These are phyloP conservation scores for Ornithoptera alexandrae DNA, from an alignment of 2,888 invertebrate species.

Conservation along the genomic window DNA sequence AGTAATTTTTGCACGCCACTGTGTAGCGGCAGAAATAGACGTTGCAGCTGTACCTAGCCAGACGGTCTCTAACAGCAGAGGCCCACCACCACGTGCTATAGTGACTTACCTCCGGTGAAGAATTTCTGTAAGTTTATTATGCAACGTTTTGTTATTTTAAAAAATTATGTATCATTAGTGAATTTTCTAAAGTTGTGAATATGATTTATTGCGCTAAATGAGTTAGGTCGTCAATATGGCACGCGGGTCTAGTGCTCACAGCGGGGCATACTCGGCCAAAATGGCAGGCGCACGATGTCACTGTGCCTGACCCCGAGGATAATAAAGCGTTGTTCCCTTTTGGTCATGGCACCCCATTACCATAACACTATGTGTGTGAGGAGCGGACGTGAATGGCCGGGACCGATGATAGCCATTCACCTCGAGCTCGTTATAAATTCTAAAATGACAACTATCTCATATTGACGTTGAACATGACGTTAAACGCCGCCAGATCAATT, in stretches of 20 bases:
- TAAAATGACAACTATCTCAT: conserved; percentile 48
- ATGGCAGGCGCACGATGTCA: conserved; percentile 67
- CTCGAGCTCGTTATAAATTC: conserved; percentile 56
- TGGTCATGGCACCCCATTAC: conserved; percentile 63
- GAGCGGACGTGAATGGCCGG: conserved; percentile 44
- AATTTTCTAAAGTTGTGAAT: background rate
- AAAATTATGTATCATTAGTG: too few species aligned
- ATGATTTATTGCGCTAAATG: conserved; percentile 13
- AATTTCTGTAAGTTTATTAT: too few species aligned
- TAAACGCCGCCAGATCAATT: conserved; percentile 52
- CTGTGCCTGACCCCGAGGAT: conserved; percentile 49
- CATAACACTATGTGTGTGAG: conserved; percentile 59
- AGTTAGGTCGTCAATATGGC: conserved; percentile 41
- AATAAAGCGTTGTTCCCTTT: conserved; percentile 53
- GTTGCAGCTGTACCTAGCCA: too few species aligned
- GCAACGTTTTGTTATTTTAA: too few species aligned
- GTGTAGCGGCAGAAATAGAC: too few species aligned
- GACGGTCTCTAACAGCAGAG: too few species aligned
- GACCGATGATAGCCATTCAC: conserved; percentile 42
- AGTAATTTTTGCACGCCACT: too few species aligned
- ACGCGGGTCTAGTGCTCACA: conserved; percentile 40
- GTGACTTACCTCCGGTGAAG: too few species aligned
- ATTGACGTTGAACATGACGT: conserved; percentile 43
- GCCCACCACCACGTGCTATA: too few species aligned
- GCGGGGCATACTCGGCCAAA: conserved; percentile 59